Evolutionary conservation across 1,140 invertebrate genomes (phyloP), one percentile per base, ranked within the genome.

Genomic region (Whitmania pigra): DNA sequence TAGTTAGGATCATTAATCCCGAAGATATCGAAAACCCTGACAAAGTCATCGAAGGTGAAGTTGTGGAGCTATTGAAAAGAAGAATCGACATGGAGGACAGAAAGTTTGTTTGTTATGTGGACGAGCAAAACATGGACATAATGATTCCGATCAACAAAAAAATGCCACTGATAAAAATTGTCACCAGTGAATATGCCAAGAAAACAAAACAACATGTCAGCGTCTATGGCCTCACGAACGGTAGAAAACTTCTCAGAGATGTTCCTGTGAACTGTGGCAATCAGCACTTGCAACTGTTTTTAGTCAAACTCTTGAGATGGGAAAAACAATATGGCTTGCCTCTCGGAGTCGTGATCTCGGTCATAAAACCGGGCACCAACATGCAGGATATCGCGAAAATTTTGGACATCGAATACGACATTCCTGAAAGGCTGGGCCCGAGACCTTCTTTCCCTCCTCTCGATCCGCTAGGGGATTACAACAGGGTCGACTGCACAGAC

Each of bases 231-330:
- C 2, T 49, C 11, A 17, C 9, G 15, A 49, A 49, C 9, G 13
- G 0, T 17, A 49, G 15, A 1, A 49, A 11, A 15, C 43, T 15
- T 3, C 43, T 49, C 43, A 49, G 43, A 49, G 43, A 49, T 17
- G 43, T 49, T 49, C 43, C 43, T 15, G 43, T 49, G 43, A 11
- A 5, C 43, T 49, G 9, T 49, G 43, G 43, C 43, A 49, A 13
- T 49, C 43, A 11, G 20, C 36, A 71, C n/a, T 72, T 71, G 9
- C 77, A 79, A 55, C 66, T 80, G 54, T 81, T 79, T 77, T 72
- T 80, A n/a, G 79, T 80, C 25, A 72, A 76, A 13, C 79, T 77
- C 72, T 53, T 80, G 57, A 77, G 78, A 22, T 82, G 78, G 79
- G 74, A 79, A 40, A 72, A 73, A 40, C 72, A 72, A 6, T 75